These are phyloP conservation scores for Nymphalis io DNA, from an alignment of 1,140 invertebrate species.

Conservation along the genomic window DNA sequence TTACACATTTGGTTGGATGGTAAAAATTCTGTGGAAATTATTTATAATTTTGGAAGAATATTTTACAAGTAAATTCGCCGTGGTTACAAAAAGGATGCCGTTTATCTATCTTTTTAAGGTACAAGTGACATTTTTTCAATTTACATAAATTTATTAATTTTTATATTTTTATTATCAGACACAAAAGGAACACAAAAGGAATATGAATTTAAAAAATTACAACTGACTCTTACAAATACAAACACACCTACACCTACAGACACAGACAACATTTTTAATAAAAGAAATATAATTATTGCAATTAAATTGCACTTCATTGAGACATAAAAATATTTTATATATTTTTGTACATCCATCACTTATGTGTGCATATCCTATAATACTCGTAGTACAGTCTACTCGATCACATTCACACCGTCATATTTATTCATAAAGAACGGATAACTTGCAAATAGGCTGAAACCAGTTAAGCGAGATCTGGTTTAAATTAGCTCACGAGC, in stretches of 20 bases:
- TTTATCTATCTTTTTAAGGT: neutral
- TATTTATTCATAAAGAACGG: slow-evolving; percentile 26
- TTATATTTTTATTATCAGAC: too few species aligned
- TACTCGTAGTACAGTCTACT: slow-evolving; percentile 1
- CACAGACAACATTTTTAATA: neutral
- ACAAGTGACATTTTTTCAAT: too few species aligned
- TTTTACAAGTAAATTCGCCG: neutral
- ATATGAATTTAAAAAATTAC: too few species aligned
- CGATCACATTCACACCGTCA: slow-evolving; percentile 11
- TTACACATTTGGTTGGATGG: slow-evolving; percentile 3
- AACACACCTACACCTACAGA: neutral
- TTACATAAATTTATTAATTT: too few species aligned
- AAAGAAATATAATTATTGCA: too few species aligned
- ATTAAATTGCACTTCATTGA: too few species aligned
- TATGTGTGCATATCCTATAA: neutral
- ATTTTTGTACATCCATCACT: neutral
- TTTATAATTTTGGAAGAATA: neutral
- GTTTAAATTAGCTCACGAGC: slow-evolving; percentile 24
- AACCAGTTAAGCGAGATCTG: slow-evolving; percentile 33
- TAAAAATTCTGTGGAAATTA: neutral
- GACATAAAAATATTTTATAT: too few species aligned
- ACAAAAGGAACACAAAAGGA: too few species aligned
- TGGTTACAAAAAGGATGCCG: neutral
- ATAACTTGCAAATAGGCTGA: slow-evolving; percentile 32
- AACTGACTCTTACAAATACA: too few species aligned